phyloP scores from a whole-genome alignment of 37 sponge, comb jelly and placozoan species.

The Halichondria panicea region DNA sequence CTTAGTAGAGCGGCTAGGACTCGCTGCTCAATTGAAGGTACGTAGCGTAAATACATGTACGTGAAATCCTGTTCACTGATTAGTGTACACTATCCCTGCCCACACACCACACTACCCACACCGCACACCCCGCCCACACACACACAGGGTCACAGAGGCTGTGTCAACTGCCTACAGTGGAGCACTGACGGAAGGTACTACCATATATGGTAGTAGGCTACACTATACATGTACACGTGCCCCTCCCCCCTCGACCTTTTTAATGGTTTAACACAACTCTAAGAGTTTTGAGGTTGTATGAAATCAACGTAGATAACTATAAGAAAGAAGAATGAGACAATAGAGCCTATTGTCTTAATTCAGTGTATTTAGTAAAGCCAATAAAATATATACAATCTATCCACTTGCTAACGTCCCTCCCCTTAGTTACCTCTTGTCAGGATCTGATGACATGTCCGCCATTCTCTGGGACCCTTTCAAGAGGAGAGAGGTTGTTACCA shows the following conservation, averaged over 20 bases:
- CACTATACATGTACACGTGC: not conserved
- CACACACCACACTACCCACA: not conserved
- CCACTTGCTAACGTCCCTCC: not conserved
- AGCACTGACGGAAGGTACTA: conserved; percentile 71
- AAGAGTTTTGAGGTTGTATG: too few species aligned
- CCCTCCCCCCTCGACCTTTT: too few species aligned
- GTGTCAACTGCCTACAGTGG: conserved; percentile 97
- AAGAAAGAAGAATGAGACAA: too few species aligned
- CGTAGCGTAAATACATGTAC: conserved; percentile 2
- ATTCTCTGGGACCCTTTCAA: conserved; percentile 68
- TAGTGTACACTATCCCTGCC: not conserved
- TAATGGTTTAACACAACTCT: too few species aligned
- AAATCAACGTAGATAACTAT: too few species aligned
- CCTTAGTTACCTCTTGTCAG: conserved; percentile 80
- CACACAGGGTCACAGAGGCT: conserved; percentile 81
- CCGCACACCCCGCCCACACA: not conserved
- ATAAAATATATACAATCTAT: not conserved
- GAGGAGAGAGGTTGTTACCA: conserved; percentile 9
- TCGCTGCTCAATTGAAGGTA: conserved; percentile 48
- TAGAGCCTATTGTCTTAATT: too few species aligned
- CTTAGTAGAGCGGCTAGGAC: conserved; percentile 44
- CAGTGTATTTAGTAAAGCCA: too few species aligned
- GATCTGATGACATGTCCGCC: conserved; percentile 79
- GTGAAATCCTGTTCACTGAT: not conserved
- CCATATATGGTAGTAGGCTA: not conserved